Evolutionary conservation across 2,797 vertebrate genomes (phyloP).

Genomic region (Pseudochaenichthys georgianus): DNA sequence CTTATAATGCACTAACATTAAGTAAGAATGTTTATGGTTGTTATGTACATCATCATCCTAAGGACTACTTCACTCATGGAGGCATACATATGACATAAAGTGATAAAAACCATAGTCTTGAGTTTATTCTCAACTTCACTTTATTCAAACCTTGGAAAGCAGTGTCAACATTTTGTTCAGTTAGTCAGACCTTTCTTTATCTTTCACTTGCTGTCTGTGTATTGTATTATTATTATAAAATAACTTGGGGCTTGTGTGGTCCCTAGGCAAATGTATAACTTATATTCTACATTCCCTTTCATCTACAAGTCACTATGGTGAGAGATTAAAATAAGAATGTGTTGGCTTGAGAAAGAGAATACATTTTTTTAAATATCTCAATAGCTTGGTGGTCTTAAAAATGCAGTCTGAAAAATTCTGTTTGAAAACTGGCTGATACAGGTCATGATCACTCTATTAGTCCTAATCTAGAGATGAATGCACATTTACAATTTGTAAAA

Average conservation of each 20-base stretch:
- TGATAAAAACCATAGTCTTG: too few relatives aligned
- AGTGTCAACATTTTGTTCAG: too few relatives aligned
- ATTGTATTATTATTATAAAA: too few relatives aligned
- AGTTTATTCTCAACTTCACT: too few relatives aligned
- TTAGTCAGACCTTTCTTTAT: too few relatives aligned
- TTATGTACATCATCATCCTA: background rate
- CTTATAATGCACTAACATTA: too few relatives aligned
- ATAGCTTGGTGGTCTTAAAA: background rate
- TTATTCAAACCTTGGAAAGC: too few relatives aligned
- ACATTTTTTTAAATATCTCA: background rate
- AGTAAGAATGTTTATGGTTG: background rate
- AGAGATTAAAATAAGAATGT: background rate
- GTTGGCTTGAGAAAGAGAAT: background rate
- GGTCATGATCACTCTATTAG: background rate
- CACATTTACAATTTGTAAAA: background rate
- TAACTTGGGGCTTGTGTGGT: background rate
- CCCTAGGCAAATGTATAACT: background rate
- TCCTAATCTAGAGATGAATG: slow-evolving; percentile 1
- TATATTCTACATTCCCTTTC: slow-evolving; percentile 1
- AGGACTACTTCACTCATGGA: too few relatives aligned
- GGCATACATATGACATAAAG: too few relatives aligned
- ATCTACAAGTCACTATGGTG: background rate
- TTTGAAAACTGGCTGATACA: background rate
- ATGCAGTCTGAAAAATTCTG: slow-evolving; percentile 2
- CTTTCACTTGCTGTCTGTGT: too few relatives aligned